Evolutionary conservation across 2,888 invertebrate species (phyloP).

Genomic region (Dusona sp.): DNA sequence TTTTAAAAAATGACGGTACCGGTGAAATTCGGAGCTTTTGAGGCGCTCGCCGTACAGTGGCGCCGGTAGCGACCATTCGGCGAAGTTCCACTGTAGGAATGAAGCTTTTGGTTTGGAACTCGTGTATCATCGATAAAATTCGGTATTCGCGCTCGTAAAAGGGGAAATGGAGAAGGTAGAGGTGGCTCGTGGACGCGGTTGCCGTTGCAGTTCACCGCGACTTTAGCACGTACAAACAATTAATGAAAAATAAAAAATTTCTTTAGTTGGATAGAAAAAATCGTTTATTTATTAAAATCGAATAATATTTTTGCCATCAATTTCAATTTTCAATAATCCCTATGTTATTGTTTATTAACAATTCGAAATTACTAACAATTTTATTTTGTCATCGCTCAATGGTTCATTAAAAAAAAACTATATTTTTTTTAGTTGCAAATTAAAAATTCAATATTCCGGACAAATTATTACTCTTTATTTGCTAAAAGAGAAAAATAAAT

Average conservation of each 20-base stretch:
- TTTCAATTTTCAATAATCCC: too few species aligned
- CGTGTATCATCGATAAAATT: slow-evolving; percentile 57
- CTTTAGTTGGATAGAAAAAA: too few species aligned
- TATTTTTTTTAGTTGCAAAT: too few species aligned
- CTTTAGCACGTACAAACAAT: slow-evolving; percentile 20
- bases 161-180: slow-evolving; percentile 38
- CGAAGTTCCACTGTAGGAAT: neutral
- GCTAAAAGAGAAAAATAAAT: too few species aligned
- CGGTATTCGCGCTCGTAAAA: slow-evolving; percentile 45
- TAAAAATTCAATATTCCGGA: too few species aligned
- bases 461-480: too few species aligned
- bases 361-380: too few species aligned
- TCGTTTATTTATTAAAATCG: too few species aligned
- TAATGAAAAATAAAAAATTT: neutral
- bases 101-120: slow-evolving; percentile 6
- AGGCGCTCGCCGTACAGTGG: slow-evolving; percentile 9
- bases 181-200: slow-evolving; percentile 50
- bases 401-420: too few species aligned
- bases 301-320: too few species aligned
- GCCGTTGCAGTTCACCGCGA: slow-evolving; percentile 50
- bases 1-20: neutral
- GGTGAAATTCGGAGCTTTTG: neutral
- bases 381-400: too few species aligned
- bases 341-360: too few species aligned
- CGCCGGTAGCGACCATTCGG: neutral